Conservation (phyloP, 2,888 invertebrate species). For the Aethes cnicana region DNA sequence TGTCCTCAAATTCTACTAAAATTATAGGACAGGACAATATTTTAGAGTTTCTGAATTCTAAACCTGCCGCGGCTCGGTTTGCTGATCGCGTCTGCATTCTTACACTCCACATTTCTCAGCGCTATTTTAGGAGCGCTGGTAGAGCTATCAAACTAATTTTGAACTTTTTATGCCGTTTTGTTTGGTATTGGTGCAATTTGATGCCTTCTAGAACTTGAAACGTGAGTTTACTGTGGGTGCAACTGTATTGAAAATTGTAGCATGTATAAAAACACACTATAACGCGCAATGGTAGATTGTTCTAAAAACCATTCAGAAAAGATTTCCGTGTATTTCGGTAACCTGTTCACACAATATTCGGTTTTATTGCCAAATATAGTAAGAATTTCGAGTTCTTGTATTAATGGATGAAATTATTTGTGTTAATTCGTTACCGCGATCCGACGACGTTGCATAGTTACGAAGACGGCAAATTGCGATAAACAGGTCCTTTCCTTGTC, state of each 20-base stretch:
- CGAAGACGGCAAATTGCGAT: conserved; percentile 79
- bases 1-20: too few species aligned
- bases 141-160: conserved; percentile 10
- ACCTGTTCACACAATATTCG: conserved; percentile 6
- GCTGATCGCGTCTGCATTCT: conserved; percentile 4
- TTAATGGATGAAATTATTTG: neutral
- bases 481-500: conserved; percentile 50
- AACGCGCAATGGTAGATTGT: conserved; percentile 20
- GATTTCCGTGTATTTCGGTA: conserved; percentile 10
- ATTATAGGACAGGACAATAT: too few species aligned
- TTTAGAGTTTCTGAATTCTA: too few species aligned
- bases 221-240: conserved; percentile 21
- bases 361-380: neutral
- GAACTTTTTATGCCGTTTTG: neutral
- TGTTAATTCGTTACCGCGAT: conserved; percentile 37
- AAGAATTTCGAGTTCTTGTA: neutral
- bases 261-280: conserved; percentile 20
- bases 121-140: conserved; percentile 13
- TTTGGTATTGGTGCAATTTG: conserved; percentile 3
- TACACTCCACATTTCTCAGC: conserved; percentile 1
- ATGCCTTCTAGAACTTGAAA: conserved; percentile 10
- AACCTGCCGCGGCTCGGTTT: neutral
- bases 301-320: conserved; percentile 17
- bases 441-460: conserved; percentile 46
- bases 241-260: conserved; percentile 14